phyloP scores from a whole-genome alignment of 2,113 vertebrate species.

The Corythornis vintsioides region DNA sequence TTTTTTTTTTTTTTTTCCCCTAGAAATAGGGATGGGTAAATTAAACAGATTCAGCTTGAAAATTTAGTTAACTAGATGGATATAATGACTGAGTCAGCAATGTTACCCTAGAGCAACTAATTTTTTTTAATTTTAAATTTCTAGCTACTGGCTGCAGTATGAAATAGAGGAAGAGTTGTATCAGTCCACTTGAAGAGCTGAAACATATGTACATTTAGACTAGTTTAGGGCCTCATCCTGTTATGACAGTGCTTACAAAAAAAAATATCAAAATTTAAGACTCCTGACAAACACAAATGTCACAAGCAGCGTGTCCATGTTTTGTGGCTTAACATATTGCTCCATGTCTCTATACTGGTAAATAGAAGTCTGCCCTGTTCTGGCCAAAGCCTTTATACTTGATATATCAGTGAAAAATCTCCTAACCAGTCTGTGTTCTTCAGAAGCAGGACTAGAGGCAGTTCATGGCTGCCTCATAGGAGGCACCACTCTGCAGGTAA shows the following conservation, averaged over 20 bases:
- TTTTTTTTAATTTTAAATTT: neutral
- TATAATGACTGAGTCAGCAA: neutral
- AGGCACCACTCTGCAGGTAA: neutral
- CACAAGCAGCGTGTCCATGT: neutral
- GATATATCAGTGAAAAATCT: neutral
- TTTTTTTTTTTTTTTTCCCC: no score
- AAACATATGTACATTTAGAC: neutral
- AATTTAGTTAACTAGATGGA: slow-evolving; percentile 26
- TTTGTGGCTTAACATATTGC: neutral
- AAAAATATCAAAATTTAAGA: neutral
- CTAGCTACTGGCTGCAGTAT: neutral
- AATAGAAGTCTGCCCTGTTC: neutral
- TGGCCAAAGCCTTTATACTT: neutral
- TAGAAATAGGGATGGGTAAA: neutral
- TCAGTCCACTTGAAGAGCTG: neutral
- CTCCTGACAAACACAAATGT: neutral
- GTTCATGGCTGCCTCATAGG: neutral
- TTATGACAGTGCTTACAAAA: neutral
- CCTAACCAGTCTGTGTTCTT: neutral
- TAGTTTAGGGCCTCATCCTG: neutral
- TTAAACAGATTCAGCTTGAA: neutral
- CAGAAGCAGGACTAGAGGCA: neutral
- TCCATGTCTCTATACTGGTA: neutral
- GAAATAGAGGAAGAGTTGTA: neutral
- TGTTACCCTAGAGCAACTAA: neutral